Base-by-base conservation (phyloP, 2,113 vertebrate species). In the Acinonyx jubatus region DNA sequence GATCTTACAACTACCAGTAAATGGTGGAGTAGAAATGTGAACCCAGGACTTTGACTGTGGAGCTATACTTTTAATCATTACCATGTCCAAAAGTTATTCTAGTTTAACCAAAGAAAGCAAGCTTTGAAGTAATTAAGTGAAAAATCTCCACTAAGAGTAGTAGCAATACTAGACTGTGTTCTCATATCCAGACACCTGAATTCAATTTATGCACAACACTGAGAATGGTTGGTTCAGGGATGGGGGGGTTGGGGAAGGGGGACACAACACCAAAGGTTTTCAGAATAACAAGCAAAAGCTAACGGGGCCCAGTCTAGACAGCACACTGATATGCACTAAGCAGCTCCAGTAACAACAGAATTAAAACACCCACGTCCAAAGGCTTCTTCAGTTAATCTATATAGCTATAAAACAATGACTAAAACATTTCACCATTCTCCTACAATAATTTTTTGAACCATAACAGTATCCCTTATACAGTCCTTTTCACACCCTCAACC, bases 311-410 rank as follows among this genome's bases (percentile, higher is more conserved):
- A 78, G 21, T 61, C 65, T 29, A 94, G 68, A 29, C 18, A 69
- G 63, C 38, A 78, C 38, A 38, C 29, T 15, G 13, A 79, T 12
- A 61, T 71, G 25, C 76, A 61, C 23, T 65, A 78, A 92, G 36
- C 50, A 92, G n/a, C 38, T 27, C 78, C 33, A n/a, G 33, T 69
- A 89, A 92, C 23, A 89, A 86, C 23, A 85, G 65, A 93, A 91
- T 83, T 92, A 74, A 93, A 93, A 93, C 1, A 9, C 25, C 80
- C 80, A 66, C 36, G 95, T 95, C n/a, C 31, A 87, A 91, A 87
- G 29, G 0, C 13, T 19, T 85, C 57, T 74, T 96, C 23, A 76
- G 25, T 41, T 93, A 89, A 96, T 69, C 82, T 29, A 78, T 57
- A 94, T 65, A 97, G 52, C 55, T 66, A 29, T 71, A 78, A 84